These are phyloP conservation scores for Poeciliopsis turrubarensis DNA, from an alignment of 2,113 vertebrate species.

Conservation along the genomic window DNA sequence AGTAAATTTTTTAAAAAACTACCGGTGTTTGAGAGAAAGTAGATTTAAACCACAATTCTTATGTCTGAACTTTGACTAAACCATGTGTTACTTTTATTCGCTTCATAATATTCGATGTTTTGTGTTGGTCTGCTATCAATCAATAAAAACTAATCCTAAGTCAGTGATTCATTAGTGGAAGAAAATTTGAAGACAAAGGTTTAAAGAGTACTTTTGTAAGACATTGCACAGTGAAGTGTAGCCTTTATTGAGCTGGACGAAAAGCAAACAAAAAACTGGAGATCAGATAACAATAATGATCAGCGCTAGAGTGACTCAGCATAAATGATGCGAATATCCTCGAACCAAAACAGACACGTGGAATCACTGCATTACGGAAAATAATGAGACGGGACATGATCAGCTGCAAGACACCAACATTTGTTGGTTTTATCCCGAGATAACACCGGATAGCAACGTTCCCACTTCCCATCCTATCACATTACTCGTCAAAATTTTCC, in stretches of 20 bases:
- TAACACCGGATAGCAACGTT: constrained; percentile 11
- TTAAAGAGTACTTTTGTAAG: no score
- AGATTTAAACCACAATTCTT: background rate
- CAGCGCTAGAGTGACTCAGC: background rate
- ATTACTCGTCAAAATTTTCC: constrained; percentile 11
- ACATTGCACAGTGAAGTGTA: background rate
- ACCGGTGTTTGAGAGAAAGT: background rate
- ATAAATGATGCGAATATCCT: background rate
- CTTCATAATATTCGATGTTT: no score
- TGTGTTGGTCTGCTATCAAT: background rate
- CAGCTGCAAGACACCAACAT: constrained; percentile 7
- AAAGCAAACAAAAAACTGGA: background rate
- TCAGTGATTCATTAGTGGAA: background rate
- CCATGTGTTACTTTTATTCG: no score
- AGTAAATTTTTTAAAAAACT: background rate
- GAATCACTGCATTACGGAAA: background rate
- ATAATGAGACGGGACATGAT: background rate
- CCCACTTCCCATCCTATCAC: constrained; percentile 17
- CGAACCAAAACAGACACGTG: background rate
- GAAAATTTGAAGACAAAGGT: background rate
- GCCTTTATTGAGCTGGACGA: background rate
- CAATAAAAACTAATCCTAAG: no score
- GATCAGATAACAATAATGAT: background rate
- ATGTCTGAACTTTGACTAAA: background rate
- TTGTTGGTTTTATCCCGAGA: constrained; percentile 18